Base-by-base conservation (phyloP, 2,113 vertebrate species). In the Tetraodon nigroviridis region DNA sequence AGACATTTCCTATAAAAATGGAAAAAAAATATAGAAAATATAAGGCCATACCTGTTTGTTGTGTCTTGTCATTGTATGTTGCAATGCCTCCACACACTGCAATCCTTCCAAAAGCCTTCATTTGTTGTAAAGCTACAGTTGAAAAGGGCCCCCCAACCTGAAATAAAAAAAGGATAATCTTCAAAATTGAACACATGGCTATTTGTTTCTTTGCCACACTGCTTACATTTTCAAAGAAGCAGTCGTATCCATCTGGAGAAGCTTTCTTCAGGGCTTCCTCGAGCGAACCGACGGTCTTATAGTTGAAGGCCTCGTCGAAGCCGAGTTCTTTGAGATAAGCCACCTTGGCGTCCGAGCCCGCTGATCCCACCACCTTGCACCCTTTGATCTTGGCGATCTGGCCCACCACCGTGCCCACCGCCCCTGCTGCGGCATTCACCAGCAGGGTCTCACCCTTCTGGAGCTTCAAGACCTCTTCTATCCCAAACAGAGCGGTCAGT, bases 261-360 rank as follows among this genome's bases (percentile, higher is more conserved):
- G 92, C 93, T 27, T 89, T 85, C 59, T 1, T 86, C 83, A 97
- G 80, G 0, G 91, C 80, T 81, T 94, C 89, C 66, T 92, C 91
- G 81, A 95, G 76, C 27, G 93, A 94, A 0, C 48, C 1, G 1
- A 93, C 77, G 0, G 89, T 94, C 82, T 92, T 96, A 69, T 96
- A 96, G 88, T 97, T 95, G 88, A 97, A 93, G 55, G 63, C 92
- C 80, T 87, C 84, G 53, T 97, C 93, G 65, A 93, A 95, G 61
- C 93, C 93, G 62, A 94, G 58, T 58, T 92, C 75, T 82, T 93
- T 93, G 68, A 97, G 86, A 62, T 77, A 91, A 17, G 82, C 89
- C 68, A 96, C 88, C 73, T 95, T 95, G 6, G 85, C 78, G 4
- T 94, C 92, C 10, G 93, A 91, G 4, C 93, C 92, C 4, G 90